Conservation (phyloP, 2,797 vertebrate species). For the Mormyrops boulengeri region DNA sequence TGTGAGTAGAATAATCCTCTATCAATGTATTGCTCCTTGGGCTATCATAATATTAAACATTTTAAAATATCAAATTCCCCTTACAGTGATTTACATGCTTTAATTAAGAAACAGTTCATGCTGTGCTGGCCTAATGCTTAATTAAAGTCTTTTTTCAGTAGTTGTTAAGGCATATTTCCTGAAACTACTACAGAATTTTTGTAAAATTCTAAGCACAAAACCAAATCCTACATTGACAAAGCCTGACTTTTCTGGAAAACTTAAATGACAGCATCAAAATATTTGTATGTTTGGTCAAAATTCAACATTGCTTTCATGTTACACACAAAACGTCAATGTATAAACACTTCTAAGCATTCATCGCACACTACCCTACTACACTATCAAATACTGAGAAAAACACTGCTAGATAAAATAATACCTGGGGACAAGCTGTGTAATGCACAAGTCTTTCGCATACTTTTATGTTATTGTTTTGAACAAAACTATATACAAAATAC, state of each 20-base stretch:
- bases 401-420: neutral
- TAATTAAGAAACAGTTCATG: neutral
- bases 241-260: neutral
- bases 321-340: neutral
- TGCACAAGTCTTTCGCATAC: neutral
- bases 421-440: neutral
- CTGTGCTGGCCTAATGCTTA: neutral
- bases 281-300: neutral
- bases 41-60: neutral
- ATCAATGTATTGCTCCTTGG: neutral
- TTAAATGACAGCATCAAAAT: neutral
- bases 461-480: neutral
- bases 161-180: neutral
- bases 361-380: neutral
- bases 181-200: neutral
- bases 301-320: neutral
- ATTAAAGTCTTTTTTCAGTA: neutral
- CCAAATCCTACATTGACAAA: neutral
- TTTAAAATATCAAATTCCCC: neutral
- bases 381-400: neutral
- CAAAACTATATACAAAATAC: neutral
- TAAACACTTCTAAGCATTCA: neutral
- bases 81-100: neutral
- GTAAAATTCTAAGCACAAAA: neutral
- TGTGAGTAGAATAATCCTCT: neutral